Evolutionary conservation across 2,888 invertebrate species (phyloP), one percentile per base, ranked within the genome.

Genomic region (Autographa gamma): DNA sequence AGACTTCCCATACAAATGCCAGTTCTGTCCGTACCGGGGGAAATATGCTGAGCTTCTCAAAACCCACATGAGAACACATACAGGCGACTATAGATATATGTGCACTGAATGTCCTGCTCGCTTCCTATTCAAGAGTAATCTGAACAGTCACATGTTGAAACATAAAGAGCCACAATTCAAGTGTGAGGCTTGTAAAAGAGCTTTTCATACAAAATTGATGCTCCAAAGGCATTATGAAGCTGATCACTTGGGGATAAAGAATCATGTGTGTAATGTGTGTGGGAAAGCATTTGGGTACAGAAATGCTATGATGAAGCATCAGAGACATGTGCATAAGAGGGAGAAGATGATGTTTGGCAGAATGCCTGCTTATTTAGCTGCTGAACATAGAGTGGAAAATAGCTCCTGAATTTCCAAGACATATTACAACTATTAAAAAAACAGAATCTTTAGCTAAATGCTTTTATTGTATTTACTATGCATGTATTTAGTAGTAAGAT

Each of bases 271-370:
- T 63, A 89, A 90, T 73, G 71, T 90, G 18, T 92, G 92, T 77
- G 91, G 92, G 0, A 92, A 92, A 76, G 90, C 92, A 34, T 92
- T 92, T 86, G 92, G 92, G 0, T 92, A 90, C 65, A 86, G 92
- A 64, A 91, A 91, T 80, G 90, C 90, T 34, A 91, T 92, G 90
- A 92, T 91, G 91, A 91, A 90, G 66, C 92, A 92, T 78, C 91
- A 91, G 77, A 76, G 88, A 38, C 87, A 86, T 86, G 91, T 92
- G 1, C 92, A 92, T 81, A 92, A 92, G 69, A 86, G 92, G 62
- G 87, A 91, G 66, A 92, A 92, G 68, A 80, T 86, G 56, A 69
- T 83, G 4, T 86, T 84, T 82, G 89, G 90, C 0, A 77, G 90
- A 31, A 88, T 88, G 80, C 90, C 90, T 34, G 82, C 90, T 58